These are phyloP conservation scores for Smittia aterrima DNA, from an alignment of 2,888 invertebrate species.

Conservation along the genomic window DNA sequence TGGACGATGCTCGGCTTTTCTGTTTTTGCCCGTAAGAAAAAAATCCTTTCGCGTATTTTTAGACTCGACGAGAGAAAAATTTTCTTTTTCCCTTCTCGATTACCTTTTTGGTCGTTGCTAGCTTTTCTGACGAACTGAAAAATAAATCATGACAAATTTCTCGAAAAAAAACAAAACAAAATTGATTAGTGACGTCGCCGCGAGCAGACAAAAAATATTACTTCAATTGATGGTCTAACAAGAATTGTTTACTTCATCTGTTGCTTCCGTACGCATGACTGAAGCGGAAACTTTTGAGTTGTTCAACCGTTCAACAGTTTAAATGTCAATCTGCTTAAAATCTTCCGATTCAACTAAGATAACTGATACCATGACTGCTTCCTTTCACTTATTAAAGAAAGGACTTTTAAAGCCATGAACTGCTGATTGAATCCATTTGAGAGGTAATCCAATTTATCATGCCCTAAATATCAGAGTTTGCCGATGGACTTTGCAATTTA, in stretches of 20 bases:
- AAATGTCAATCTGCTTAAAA: too few species aligned
- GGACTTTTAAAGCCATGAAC: too few species aligned
- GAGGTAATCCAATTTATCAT: conserved; percentile 11
- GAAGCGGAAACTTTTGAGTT: too few species aligned
- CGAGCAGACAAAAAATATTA: neutral
- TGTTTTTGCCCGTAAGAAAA: neutral
- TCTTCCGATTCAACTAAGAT: too few species aligned
- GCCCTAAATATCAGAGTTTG: neutral
- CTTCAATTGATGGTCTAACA: too few species aligned
- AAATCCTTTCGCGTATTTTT: conserved; percentile 3
- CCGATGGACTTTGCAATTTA: neutral
- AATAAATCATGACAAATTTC: neutral
- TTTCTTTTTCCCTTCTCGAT: neutral
- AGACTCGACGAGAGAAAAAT: neutral
- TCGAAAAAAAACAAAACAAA: neutral
- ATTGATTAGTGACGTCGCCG: neutral
- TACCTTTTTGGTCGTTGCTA: neutral
- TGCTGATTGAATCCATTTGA: too few species aligned
- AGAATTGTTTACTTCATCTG: too few species aligned
- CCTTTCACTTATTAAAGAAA: too few species aligned
- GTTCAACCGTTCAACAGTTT: too few species aligned
- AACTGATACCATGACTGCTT: too few species aligned
- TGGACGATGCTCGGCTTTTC: neutral
- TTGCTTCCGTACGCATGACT: too few species aligned
- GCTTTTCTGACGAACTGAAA: neutral